These are phyloP conservation scores for Phocides pigmalion DNA, from an alignment of 1,140 invertebrate species.

Conservation along the genomic window DNA sequence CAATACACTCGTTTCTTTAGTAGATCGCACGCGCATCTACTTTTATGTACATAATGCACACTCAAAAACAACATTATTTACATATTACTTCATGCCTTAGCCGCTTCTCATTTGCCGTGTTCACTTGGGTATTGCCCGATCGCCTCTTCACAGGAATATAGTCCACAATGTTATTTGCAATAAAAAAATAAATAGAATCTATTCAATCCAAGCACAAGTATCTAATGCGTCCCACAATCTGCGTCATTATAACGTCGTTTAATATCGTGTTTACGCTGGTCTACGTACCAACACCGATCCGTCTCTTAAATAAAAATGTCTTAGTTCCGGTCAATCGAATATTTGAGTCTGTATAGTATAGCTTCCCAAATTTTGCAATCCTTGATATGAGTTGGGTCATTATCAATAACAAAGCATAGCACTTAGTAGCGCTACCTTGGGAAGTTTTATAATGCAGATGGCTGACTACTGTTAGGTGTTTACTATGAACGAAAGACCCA, in stretches of 20 bases:
- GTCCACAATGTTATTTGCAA: conserved; percentile 6
- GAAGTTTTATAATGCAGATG: conserved; percentile 8
- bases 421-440: conserved; percentile 7
- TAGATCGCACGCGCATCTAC: conserved; percentile 43
- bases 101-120: background rate
- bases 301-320: no score
- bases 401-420: conserved; percentile 20
- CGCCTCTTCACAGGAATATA: background rate
- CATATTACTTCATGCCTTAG: conserved; percentile 19
- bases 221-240: background rate
- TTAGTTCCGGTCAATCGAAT: no score
- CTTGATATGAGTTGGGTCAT: conserved; percentile 16
- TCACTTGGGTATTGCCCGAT: conserved; percentile 3
- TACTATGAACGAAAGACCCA: conserved; percentile 15
- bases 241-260: conserved; percentile 1
- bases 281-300: background rate
- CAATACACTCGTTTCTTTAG: conserved; percentile 67
- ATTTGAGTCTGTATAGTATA: background rate
- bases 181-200: conserved; percentile 1
- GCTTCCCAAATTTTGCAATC: background rate
- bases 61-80: conserved; percentile 35
- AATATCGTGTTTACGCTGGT: background rate
- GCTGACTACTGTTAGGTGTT: background rate
- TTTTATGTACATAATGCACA: conserved; percentile 42
- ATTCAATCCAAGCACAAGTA: background rate